Conservation (phyloP, 2,888 invertebrate genomes). For the Timema podura region DNA sequence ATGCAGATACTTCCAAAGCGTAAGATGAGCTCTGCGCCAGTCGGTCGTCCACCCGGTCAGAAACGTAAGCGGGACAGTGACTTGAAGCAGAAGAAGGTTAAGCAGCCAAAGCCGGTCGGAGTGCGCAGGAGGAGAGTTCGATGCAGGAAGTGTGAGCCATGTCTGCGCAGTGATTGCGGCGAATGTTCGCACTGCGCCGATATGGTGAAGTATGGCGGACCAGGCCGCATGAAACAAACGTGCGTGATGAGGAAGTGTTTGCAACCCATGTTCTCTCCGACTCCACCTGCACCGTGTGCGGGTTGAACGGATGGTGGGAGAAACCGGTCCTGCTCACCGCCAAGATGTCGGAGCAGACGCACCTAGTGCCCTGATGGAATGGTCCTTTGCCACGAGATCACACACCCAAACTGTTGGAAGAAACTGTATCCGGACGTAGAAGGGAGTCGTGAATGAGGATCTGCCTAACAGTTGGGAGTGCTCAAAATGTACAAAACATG, state of each 20-base stretch:
- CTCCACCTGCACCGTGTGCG: not conserved
- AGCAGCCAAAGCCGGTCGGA: not conserved
- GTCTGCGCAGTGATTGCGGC: not conserved
- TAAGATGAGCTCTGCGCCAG: too few species aligned
- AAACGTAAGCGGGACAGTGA: not conserved
- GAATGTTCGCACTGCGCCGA: conserved; percentile 1
- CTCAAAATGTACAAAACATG: not conserved
- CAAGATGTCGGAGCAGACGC: not conserved
- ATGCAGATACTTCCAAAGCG: too few species aligned
- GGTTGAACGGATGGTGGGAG: conserved; percentile 7
- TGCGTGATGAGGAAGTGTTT: conserved; percentile 10
- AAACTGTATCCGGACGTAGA: not conserved
- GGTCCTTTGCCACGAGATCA: conserved; percentile 12
- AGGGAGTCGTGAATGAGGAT: conserved; percentile 2
- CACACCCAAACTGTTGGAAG: not conserved
- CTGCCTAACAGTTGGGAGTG: conserved; percentile 12
- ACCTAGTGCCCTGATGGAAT: not conserved
- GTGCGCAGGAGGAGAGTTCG: conserved; percentile 13
- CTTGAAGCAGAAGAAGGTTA: too few species aligned
- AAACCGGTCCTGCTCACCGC: not conserved
- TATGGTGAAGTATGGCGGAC: conserved; percentile 4
- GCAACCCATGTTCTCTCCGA: not conserved
- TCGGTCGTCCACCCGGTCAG: not conserved
- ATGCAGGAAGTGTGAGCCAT: conserved; percentile 10
- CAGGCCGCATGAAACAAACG: conserved; percentile 3